Evolutionary conservation across 2,888 invertebrate genomes (phyloP).

Genomic region (Eustalomyia histrio): DNA sequence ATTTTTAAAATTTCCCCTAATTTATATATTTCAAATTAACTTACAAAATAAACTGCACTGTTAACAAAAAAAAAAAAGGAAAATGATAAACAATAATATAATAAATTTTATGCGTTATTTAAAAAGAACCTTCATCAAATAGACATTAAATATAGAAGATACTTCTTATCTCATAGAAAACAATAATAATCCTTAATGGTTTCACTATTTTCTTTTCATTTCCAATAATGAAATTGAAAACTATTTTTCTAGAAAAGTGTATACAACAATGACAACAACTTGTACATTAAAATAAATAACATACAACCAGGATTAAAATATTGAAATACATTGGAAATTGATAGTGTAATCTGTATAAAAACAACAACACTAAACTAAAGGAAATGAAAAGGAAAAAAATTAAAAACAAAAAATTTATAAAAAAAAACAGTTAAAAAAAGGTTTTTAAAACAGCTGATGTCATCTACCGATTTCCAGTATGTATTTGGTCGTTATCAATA

Average conservation of each 20-base stretch:
- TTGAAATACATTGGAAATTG: background rate
- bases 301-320: background rate
- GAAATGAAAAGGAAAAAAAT: background rate
- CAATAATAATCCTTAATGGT: background rate
- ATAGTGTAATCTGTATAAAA: background rate
- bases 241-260: background rate
- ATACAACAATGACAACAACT: background rate
- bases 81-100: no score
- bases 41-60: no score
- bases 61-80: no score
- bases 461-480: background rate
- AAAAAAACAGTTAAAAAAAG: constrained; percentile 23
- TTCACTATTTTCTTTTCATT: background rate
- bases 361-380: background rate
- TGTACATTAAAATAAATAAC: constrained; percentile 3
- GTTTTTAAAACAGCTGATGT: constrained; percentile 39
- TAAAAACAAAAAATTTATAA: background rate
- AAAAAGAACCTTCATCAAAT: background rate
- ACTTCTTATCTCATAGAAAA: background rate
- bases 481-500: background rate
- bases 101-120: background rate
- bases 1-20: no score
- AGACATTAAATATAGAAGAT: background rate
- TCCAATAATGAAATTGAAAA: constrained; percentile 18
- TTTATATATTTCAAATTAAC: no score